These are phyloP conservation scores for Nesogale talazaci DNA, from an alignment of 2,113 vertebrate genomes.

Conservation along the genomic window DNA sequence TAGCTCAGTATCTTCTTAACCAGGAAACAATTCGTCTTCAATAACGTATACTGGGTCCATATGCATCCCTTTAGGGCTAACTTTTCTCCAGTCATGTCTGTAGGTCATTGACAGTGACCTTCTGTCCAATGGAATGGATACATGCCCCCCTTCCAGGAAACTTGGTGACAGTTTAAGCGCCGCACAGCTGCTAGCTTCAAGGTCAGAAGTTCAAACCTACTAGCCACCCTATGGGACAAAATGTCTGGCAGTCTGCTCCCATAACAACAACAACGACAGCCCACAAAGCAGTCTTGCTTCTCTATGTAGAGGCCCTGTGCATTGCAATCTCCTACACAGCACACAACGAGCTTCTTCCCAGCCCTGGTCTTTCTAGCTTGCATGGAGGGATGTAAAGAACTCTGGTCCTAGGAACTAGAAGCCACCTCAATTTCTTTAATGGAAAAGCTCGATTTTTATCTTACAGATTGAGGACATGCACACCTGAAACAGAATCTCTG, in stretches of 20 bases:
- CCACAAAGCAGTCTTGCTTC: too few relatives aligned
- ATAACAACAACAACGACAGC: too few relatives aligned
- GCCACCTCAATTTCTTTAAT: too few relatives aligned
- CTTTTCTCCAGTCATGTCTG: not conserved
- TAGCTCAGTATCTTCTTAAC: not conserved
- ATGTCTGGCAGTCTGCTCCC: too few relatives aligned
- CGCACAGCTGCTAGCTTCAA: not conserved
- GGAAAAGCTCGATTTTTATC: not conserved
- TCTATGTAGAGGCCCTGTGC: not conserved
- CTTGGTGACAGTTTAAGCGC: too few relatives aligned
- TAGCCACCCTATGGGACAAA: not conserved
- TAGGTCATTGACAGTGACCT: not conserved
- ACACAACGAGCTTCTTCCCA: not conserved
- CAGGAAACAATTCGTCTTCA: not conserved
- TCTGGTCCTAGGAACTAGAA: too few relatives aligned
- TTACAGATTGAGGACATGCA: not conserved
- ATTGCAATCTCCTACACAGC: not conserved
- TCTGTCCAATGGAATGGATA: not conserved
- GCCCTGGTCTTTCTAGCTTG: too few relatives aligned
- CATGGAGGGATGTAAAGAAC: too few relatives aligned
- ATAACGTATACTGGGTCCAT: not conserved
- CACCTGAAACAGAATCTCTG: too few relatives aligned
- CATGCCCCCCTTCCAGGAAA: not conserved
- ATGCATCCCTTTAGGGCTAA: not conserved
- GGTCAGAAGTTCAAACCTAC: not conserved